phyloP scores from a whole-genome alignment of 1,140 invertebrate species.

The Phenacoccus solenopsis region DNA sequence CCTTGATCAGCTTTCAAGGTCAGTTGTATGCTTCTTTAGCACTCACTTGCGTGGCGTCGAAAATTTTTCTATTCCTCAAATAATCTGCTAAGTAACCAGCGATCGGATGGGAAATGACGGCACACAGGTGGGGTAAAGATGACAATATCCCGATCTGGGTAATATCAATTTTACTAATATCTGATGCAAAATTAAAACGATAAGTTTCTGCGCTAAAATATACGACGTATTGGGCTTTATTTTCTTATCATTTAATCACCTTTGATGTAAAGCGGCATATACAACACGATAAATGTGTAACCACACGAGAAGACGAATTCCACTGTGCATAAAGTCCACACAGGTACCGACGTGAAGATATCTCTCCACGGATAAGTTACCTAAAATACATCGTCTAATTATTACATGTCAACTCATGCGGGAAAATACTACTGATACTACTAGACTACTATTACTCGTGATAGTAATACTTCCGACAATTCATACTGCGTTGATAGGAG shows the following conservation, averaged over 20 bases:
- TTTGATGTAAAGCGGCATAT: not conserved
- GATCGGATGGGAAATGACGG: not conserved
- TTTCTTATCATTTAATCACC: not conserved
- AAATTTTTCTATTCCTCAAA: not conserved
- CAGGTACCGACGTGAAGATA: not conserved
- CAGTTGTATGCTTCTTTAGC: too few species aligned
- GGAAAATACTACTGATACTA: too few species aligned
- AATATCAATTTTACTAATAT: not conserved
- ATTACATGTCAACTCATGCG: too few species aligned
- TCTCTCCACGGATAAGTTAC: not conserved
- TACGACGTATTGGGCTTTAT: not conserved
- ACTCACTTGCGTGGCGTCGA: not conserved
- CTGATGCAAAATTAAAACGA: not conserved
- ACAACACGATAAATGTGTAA: not conserved
- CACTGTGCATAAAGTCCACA: not conserved
- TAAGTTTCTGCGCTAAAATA: too few species aligned
- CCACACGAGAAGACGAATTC: not conserved
- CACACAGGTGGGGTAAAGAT: not conserved
- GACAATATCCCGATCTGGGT: not conserved
- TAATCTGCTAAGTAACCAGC: not conserved
- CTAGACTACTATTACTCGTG: too few species aligned
- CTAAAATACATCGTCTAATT: too few species aligned
- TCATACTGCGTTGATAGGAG: too few species aligned
- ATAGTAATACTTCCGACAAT: too few species aligned
- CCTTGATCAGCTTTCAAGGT: too few species aligned